A percentile compares a stretch with the other conserved stretches of the same genome.
Evolutionary conservation across 92 coral and sea anemone species (phyloP).

Genomic region (Pocillopora meandrina): DNA sequence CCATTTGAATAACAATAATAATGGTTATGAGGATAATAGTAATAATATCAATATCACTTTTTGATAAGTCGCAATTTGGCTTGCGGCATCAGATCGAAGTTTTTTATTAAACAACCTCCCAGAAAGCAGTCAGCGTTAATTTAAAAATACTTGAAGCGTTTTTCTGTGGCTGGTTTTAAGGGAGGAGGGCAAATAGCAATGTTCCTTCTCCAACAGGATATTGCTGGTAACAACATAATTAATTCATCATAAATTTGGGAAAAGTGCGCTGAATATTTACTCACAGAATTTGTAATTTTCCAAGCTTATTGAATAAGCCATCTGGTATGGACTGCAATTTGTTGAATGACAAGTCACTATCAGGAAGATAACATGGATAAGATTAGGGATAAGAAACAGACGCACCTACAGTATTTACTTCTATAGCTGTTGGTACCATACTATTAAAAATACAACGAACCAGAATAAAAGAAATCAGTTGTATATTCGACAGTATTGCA

Average conservation of each 20-base stretch:
- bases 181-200: too few species aligned
- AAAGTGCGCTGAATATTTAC: neutral
- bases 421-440: neutral
- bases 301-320: neutral
- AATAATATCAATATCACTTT: too few species aligned
- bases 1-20: neutral
- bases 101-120: too few species aligned
- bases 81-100: too few species aligned
- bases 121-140: too few species aligned
- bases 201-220: too few species aligned
- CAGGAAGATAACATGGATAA: neutral
- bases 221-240: neutral
- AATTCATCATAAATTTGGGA: neutral
- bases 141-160: too few species aligned
- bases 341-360: constrained; percentile 2
- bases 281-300: neutral
- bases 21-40: too few species aligned
- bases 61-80: too few species aligned
- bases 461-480: too few species aligned
- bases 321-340: constrained; percentile 3
- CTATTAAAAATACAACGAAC: neutral
- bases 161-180: too few species aligned
- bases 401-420: neutral
- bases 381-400: neutral
- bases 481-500: too few species aligned